phyloP scores from a whole-genome alignment of 2,888 invertebrate genomes.

The Rosalia funebris region DNA sequence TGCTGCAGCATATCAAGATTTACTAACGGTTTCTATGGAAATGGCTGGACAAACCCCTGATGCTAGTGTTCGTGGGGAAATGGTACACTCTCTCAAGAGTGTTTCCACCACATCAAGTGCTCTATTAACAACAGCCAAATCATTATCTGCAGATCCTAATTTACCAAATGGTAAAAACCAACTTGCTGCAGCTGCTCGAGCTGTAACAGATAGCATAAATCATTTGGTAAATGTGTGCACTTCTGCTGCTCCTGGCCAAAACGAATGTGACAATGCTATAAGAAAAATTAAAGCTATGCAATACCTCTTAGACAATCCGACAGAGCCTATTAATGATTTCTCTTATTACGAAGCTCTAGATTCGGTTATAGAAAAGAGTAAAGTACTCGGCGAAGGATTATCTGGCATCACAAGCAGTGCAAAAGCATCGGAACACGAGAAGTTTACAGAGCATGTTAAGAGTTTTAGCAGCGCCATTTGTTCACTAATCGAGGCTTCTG shows the following conservation, averaged over 20 bases:
- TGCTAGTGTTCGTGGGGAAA: slow-evolving; percentile 73
- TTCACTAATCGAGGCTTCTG: slow-evolving; percentile 90
- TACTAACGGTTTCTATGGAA: slow-evolving; percentile 83
- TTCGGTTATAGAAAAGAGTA: slow-evolving; percentile 87
- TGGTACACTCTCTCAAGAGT: slow-evolving; percentile 87
- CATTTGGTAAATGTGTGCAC: slow-evolving; percentile 88
- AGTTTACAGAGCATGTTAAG: slow-evolving; percentile 85
- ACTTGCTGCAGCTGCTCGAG: slow-evolving; percentile 85
- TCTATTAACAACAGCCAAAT: slow-evolving; percentile 87
- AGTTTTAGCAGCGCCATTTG: slow-evolving; percentile 89
- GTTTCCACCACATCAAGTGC: slow-evolving; percentile 89
- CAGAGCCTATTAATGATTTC: slow-evolving; percentile 86
- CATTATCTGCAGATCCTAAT: slow-evolving; percentile 87
- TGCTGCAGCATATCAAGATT: slow-evolving; percentile 79
- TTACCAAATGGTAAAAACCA: slow-evolving; percentile 93
- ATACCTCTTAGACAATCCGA: slow-evolving; percentile 84
- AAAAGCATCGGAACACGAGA: slow-evolving; percentile 85
- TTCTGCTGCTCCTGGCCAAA: slow-evolving; percentile 90
- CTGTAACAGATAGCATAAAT: slow-evolving; percentile 93
- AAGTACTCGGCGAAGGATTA: slow-evolving; percentile 86
- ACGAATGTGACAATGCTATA: slow-evolving; percentile 96
- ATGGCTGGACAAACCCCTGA: slow-evolving; percentile 87
- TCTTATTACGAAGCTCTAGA: slow-evolving; percentile 96
- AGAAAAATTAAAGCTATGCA: slow-evolving; percentile 89
- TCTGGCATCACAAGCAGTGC: slow-evolving; percentile 94